Evolutionary conservation across 2,888 invertebrate genomes (phyloP), one percentile per base, ranked within the genome.

Genomic region (Drosophila diplacantha): DNA sequence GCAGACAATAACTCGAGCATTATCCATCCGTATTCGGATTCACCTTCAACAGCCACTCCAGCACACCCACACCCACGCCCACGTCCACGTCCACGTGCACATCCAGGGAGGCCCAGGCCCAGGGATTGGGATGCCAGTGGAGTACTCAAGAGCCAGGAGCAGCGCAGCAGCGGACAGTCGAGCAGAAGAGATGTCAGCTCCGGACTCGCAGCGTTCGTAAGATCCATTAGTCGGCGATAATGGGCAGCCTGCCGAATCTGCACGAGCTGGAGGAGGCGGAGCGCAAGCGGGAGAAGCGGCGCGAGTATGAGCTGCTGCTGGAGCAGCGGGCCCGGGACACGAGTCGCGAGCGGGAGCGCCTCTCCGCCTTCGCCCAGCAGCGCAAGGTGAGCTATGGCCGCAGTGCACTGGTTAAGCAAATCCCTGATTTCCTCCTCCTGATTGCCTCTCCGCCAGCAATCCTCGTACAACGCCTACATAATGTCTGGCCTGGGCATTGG

Each of bases 221-320:
- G 26, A 54, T 29, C 26, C 26, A 54, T 34, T 34, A 31, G 35
- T 41, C 14, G 31, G 31, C 59, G 32, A 37, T 18, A 61, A 92
- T 92, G 92, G 92, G 92, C 54, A 92, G 92, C 77, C 84, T 92
- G 79, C 92, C 92, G 71, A 92, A 92, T 87, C 86, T 92, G 62
- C 92, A 92, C 83, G 92, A 92, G 81, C 88, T 92, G 81, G 90
- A 90, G 71, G 82, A 85, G 41, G 84, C 85, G 53, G 81, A 89
- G 83, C 86, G 87, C 58, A 84, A 83, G 69, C 85, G 86, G 12
- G 88, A 87, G 62, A 85, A 84, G 71, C 86, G 87, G 20, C 76
- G 86, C 20, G 86, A 87, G 56, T 84, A 85, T 50, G 86, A 86
- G 38, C 72, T 85, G 39, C 65, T 87, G 52, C 56, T 85, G 54